phyloP scores from a whole-genome alignment of 2,888 invertebrate genomes.

The Catocala nupta region DNA sequence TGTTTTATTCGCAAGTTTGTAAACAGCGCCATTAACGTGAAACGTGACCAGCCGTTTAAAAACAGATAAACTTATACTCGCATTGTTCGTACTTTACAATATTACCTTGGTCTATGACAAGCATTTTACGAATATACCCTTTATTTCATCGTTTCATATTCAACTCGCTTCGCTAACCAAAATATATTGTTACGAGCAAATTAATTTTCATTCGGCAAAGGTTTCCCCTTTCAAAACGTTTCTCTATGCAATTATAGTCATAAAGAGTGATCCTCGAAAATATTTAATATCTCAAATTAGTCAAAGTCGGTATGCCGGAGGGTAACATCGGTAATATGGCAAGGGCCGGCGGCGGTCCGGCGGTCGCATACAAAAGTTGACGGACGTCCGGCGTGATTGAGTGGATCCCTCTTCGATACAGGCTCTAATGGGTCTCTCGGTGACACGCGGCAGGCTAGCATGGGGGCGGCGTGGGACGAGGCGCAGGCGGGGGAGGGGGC shows the following conservation, averaged over 20 bases:
- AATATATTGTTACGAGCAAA: constrained; percentile 7
- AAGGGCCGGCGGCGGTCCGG: constrained; percentile 60
- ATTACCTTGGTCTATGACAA: constrained; percentile 22
- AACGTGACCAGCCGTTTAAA: constrained; percentile 42
- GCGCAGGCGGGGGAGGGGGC: constrained; percentile 50
- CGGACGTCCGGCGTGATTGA: constrained; percentile 81
- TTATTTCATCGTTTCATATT: constrained; percentile 6
- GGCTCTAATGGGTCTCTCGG: constrained; percentile 75
- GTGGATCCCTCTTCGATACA: constrained; percentile 73
- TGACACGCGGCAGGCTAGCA: constrained; percentile 52
- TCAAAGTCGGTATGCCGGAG: constrained; percentile 52
- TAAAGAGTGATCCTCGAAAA: constrained; percentile 42
- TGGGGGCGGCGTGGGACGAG: constrained; percentile 33
- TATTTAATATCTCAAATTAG: constrained; percentile 62
- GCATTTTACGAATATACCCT: constrained; percentile 15
- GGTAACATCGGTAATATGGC: constrained; percentile 64
- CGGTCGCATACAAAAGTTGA: constrained; percentile 73
- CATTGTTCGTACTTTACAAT: constrained; percentile 28
- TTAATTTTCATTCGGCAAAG: constrained; percentile 23
- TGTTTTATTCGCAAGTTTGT: constrained; percentile 54
- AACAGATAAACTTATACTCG: constrained; percentile 30
- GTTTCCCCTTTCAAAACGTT: constrained; percentile 22
- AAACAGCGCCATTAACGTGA: constrained; percentile 42
- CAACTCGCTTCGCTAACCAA: background rate
- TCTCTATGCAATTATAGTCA: constrained; percentile 33